Conservation (phyloP, 1,140 invertebrate genomes). For the Globodera rostochiensis region DNA sequence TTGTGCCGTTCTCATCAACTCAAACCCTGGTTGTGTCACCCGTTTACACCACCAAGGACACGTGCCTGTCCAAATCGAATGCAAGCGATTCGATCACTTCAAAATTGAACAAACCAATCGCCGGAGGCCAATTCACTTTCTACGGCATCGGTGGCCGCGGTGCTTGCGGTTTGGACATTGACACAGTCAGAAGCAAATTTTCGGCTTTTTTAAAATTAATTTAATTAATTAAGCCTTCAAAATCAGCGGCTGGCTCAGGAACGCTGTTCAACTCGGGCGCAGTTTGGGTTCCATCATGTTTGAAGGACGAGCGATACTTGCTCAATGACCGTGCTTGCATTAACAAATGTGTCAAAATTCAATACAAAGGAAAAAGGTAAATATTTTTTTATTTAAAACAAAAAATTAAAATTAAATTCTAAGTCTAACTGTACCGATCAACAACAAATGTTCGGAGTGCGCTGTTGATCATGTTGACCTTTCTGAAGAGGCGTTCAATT, state of each 20-base stretch:
- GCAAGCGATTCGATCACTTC: conserved; percentile 20
- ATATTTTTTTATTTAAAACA: background rate
- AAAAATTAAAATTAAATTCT: background rate
- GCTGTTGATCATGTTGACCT: conserved; percentile 32
- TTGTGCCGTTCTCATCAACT: too few species aligned
- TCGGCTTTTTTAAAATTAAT: background rate
- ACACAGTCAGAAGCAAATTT: background rate
- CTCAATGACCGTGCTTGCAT: conserved; percentile 32
- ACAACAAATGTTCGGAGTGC: conserved; percentile 42
- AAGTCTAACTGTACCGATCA: conserved; percentile 31
- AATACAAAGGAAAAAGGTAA: conserved; percentile 20
- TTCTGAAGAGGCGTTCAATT: conserved; percentile 34
- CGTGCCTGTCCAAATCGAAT: background rate
- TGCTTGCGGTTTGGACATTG: conserved; percentile 35
- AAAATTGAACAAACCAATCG: conserved; percentile 32
- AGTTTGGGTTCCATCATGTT: conserved; percentile 22
- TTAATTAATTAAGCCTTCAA: background rate
- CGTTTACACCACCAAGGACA: conserved; percentile 4
- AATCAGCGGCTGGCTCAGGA: conserved; percentile 14
- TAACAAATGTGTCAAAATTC: conserved; percentile 23
- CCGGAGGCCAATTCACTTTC: conserved; percentile 38
- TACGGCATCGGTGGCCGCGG: conserved; percentile 34
- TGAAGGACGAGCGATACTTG: conserved; percentile 25
- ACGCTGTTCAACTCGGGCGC: conserved; percentile 22
- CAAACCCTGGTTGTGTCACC: background rate